Conservation (phyloP, 1,140 invertebrate genomes). For the Cherax destructor region DNA sequence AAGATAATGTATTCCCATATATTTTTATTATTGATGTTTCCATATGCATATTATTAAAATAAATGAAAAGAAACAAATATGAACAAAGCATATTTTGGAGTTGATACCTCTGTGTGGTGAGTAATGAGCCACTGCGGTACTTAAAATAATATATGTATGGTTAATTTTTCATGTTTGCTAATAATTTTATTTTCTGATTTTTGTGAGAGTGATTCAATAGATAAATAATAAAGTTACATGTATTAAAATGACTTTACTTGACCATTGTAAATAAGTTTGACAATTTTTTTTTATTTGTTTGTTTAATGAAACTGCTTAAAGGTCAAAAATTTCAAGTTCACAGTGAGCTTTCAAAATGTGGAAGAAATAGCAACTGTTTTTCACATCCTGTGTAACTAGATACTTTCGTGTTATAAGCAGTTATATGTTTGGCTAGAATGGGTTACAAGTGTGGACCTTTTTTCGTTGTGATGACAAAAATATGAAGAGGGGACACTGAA, state of each 20-base stretch:
- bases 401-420: too few relatives aligned
- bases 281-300: neutral
- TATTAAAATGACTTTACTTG: constrained; percentile 40
- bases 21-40: constrained; percentile 76
- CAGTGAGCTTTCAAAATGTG: too few relatives aligned
- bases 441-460: too few relatives aligned
- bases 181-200: constrained; percentile 76
- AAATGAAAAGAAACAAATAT: constrained; percentile 71
- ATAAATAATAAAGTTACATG: constrained; percentile 71
- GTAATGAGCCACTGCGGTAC: constrained; percentile 73
- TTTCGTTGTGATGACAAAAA: too few relatives aligned
- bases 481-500: too few relatives aligned
- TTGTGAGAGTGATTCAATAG: constrained; percentile 75
- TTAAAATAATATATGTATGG: constrained; percentile 74
- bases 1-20: constrained; percentile 75
- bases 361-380: too few relatives aligned
- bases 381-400: too few relatives aligned
- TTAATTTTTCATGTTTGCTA: constrained; percentile 75
- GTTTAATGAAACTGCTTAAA: neutral
- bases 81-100: constrained; percentile 75
- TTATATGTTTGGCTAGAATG: too few relatives aligned
- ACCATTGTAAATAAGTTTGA: neutral
- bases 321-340: neutral
- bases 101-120: constrained; percentile 74
- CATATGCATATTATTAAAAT: constrained; percentile 74